Evolutionary conservation across 2,888 invertebrate genomes (phyloP), one percentile per base, ranked within the genome.

Genomic region (Itoplectis maculator): DNA sequence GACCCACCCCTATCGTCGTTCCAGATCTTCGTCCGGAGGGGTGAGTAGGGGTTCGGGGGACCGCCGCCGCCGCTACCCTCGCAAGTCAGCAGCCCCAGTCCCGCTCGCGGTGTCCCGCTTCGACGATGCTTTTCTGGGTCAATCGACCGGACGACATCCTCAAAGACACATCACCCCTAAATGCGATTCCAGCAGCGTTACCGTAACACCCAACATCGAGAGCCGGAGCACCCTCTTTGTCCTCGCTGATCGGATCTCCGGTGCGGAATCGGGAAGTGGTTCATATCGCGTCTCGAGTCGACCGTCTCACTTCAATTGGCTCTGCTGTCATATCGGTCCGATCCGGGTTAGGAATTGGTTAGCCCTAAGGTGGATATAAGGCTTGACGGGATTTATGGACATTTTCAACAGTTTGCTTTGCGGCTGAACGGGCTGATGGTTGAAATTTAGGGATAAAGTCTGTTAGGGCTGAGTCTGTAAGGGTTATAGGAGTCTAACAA

Each of bases 1-100:
- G 54, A 78, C 78, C 82, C 85, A 88, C 88, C 89, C 78, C 82
- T 86, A 88, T 88, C 89, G 85, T 63, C 77, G 89, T 77, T 83
- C 88, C 81, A 88, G 85, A 89, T 89, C 88, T 87, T 29, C n/a
- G 40, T 47, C 5, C n/a, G 2, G n/a, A n/a, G n/a, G n/a, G n/a
- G n/a, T n/a, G n/a, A n/a, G n/a, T n/a, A n/a, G n/a, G n/a, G n/a
- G n/a, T n/a, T n/a, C n/a, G n/a, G n/a, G n/a, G n/a, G n/a, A n/a
- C n/a, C n/a, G n/a, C n/a, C n/a, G n/a, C 42, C 37, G 45, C 9
- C 45, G 23, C 45, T 65, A 70, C 65, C 56, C 49, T 63, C 45
- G 42, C 23, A 9, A 63, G 42, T 61, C 37, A 5, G 29, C 3
- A 3, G 29, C 51, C 54, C 42, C n/a, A 3, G 29, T 18, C 23